Conservation (phyloP, 1,140 invertebrate species). For the Drosophila ironensis region DNA sequence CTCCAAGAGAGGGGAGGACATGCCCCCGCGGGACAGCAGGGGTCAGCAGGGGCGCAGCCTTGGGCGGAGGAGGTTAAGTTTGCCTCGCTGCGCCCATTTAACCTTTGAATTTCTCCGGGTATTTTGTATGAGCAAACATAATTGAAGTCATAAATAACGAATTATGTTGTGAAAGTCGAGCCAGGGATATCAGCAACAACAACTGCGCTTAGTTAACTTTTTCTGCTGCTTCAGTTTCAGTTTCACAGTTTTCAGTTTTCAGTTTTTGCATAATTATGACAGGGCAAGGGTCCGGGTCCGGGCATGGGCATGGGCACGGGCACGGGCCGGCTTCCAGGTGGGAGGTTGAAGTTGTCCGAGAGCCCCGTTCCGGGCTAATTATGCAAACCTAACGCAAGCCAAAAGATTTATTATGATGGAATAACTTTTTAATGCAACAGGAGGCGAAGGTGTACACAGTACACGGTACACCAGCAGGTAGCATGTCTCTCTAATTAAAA, state of each 20-base stretch:
- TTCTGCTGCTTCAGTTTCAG: constrained; percentile 8
- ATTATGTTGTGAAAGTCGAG: constrained; percentile 75
- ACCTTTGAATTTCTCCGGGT: constrained; percentile 46
- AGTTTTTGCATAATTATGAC: constrained; percentile 75
- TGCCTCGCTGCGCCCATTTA: constrained; percentile 64
- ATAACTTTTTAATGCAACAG: constrained; percentile 56
- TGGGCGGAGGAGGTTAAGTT: constrained; percentile 48
- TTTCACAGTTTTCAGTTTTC: constrained; percentile 59
- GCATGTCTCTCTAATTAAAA: constrained; percentile 67
- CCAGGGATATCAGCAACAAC: constrained; percentile 29
- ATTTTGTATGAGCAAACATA: constrained; percentile 70
- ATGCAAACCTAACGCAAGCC: constrained; percentile 55
- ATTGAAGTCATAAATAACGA: constrained; percentile 80
- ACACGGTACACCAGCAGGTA: background rate
- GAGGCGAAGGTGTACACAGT: background rate
- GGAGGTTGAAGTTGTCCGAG: constrained; percentile 46
- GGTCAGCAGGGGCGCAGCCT: constrained; percentile 21
- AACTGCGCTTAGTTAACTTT: constrained; percentile 65
- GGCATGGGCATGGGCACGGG: no score
- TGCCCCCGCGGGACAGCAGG: constrained; percentile 23
- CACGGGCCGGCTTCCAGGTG: no score
- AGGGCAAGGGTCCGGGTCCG: constrained; percentile 8
- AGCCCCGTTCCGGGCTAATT: constrained; percentile 52
- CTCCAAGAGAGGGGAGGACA: constrained; percentile 54
- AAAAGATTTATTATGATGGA: constrained; percentile 78